Base-by-base conservation (phyloP, 2,888 invertebrate genomes). In the Petrolisthes manimaculis region DNA sequence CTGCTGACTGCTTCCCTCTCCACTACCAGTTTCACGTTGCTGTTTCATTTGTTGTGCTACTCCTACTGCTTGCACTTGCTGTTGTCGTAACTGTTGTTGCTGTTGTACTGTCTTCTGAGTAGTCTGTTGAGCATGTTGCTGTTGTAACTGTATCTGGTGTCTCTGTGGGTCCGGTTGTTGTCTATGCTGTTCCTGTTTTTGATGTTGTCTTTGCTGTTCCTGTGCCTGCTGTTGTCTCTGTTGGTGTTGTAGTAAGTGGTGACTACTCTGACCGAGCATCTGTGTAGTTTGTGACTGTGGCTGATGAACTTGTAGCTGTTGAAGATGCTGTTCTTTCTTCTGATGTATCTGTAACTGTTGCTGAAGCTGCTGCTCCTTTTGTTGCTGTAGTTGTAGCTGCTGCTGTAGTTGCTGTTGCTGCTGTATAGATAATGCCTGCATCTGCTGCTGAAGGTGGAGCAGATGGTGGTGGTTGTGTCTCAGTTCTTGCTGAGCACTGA, bases 371-470 rank as follows among this genome's bases (percentile, higher is more conserved):
- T 89, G 90, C 12, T 79, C 88, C 53, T 61, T 86, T 54, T 81
- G 86, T 61, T 71, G 86, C 74, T 92, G 92, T 85, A 92, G 92
- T n/a, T 56, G 83, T 54, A 56, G 55, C 21, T 78, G 78, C 24
- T 84, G 84, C 54, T 81, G 82, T 8, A 61, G 77, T 24, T 80
- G 86, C 21, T 84, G 83, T 9, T 90, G 90, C 56, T 88, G 84
- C 71, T 84, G 84, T 21, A 86, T 12, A 24, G 86, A 89, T 18
- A 89, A 56, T 56, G 86, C 82, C 78, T 86, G 84, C 84, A 89
- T 83, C 69, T 83, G 86, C 69, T 89, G 89, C 83, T 86, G 85
- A 9, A 83, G 67, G 14, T 88, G 88, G 12, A 83, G 61, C 8
- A 86, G 89, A 51, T 89, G 89, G 81, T 89, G 89, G 51, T 84